A percentile compares a stretch with the other conserved stretches of the same genome.
Conservation (phyloP, 2,797 vertebrate genomes). For the Micropoecilia bifurca region DNA sequence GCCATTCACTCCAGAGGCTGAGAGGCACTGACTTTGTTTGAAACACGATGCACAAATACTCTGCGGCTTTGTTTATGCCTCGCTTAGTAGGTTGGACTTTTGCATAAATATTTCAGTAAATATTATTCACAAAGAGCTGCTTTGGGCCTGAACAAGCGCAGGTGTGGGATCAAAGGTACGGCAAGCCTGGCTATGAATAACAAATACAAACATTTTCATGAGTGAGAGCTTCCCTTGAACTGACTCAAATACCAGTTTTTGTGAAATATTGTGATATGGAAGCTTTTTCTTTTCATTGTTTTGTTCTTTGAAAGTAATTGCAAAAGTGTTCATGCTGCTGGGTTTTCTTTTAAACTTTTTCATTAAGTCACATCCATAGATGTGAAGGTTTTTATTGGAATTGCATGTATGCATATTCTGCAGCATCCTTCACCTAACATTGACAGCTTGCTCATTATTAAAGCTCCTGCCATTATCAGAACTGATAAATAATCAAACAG, state of each 20-base stretch:
- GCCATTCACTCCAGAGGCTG: slow-evolving; percentile 44
- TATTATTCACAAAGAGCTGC: slow-evolving; percentile 13
- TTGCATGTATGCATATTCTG: background rate
- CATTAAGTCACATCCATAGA: background rate
- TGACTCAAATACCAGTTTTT: background rate
- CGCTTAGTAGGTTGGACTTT: slow-evolving; percentile 14
- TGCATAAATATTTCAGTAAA: slow-evolving; percentile 14
- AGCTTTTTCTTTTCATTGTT: background rate
- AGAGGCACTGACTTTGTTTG: slow-evolving; percentile 26
- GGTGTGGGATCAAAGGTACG: slow-evolving; percentile 7
- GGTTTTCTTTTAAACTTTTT: background rate
- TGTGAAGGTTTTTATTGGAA: background rate
- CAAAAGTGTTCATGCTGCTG: background rate
- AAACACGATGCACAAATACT: background rate
- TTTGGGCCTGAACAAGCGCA: background rate
- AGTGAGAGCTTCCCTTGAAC: background rate
- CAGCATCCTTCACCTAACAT: background rate
- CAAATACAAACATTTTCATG: slow-evolving; percentile 9
- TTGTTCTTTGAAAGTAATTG: background rate
- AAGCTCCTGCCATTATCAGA: background rate
- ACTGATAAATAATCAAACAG: background rate
- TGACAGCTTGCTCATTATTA: background rate
- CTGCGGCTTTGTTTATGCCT: slow-evolving; percentile 17
- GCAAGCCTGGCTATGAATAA: slow-evolving; percentile 7
- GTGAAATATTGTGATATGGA: background rate